Base-by-base conservation (phyloP, 1,140 invertebrate genomes). In the Papilio machaon region DNA sequence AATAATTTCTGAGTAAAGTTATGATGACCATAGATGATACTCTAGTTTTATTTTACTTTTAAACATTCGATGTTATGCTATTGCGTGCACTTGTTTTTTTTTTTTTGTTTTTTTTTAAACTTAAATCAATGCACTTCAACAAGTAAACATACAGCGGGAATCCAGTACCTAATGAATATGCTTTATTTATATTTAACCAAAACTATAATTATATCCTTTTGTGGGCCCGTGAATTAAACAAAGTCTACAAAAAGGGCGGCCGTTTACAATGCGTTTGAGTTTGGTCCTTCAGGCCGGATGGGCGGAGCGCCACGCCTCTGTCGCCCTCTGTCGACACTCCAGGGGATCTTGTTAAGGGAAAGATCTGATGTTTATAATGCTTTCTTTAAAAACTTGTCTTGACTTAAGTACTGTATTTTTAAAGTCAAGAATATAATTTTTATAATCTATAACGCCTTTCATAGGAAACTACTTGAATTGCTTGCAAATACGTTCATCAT, bases 301-400 rank as follows among this genome's bases (percentile, higher is more conserved):
- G 89, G 89, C 89, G 87, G 83, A 80, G 80, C 86, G 89, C 19
- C 83, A 83, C 89, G 89, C 89, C 64, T 70, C 64, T 70, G 64
- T 70, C 64, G 64, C 64, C 54, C 88, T 77, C 85, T 81, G 85
- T 80, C 79, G 82, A 54, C 89, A 80, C 89, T 84, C 82, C 87
- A 83, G 89, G 89, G 87, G 83, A 84, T 82, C 87, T 90, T 82
- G 86, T 90, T 90, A 90, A 84, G 81, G 85, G 83, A 84, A 85
- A 85, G 81, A 85, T 81, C 67, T 76, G 80, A 82, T 80, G 11
- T 79, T 79, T 79, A n/a, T n/a, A 79, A 67, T 79, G 8, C 23
- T 54, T 23, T 9, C 49, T 52, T 52, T 10, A 74, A 15, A 43
- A 30, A 49, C 64, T 70, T 13, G 11, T 70, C 30, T 70, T 13